phyloP scores from a whole-genome alignment of 2,888 invertebrate genomes.

The Rhyacophila evoluta region DNA sequence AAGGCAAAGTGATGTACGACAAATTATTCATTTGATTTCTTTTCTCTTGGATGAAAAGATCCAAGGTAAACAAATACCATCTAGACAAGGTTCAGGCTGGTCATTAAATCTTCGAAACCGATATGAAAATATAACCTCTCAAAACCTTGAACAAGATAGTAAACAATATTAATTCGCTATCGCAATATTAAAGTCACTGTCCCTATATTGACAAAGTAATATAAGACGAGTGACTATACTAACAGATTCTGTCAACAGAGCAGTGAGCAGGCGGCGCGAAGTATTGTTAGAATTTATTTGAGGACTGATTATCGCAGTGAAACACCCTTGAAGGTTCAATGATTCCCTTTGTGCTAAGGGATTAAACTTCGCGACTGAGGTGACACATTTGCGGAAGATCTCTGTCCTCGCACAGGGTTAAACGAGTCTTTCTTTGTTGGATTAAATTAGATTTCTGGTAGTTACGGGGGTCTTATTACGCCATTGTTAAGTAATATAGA shows the following conservation, averaged over 20 bases:
- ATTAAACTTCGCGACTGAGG: background rate
- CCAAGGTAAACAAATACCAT: no score
- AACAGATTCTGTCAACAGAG: conserved; percentile 3
- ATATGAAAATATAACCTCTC: background rate
- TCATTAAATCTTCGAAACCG: background rate
- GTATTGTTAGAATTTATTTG: conserved; percentile 5
- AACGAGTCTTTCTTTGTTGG: background rate
- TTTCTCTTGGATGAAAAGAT: no score
- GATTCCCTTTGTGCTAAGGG: background rate
- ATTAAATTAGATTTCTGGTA: background rate
- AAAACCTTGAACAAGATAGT: background rate
- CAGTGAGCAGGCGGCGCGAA: background rate
- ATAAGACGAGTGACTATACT: background rate
- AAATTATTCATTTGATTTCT: no score
- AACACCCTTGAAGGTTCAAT: conserved; percentile 14
- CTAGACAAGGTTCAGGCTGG: no score
- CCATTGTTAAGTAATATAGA: no score
- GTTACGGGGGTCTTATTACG: no score
- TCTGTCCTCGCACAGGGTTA: conserved; percentile 6
- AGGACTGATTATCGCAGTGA: conserved; percentile 8
- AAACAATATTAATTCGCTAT: background rate
- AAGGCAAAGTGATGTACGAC: no score
- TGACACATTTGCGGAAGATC: background rate
- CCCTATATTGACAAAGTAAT: background rate
- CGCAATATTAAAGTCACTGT: background rate